Evolutionary conservation across 1,140 invertebrate genomes (phyloP).

Genomic region (Drosophila rufa): DNA sequence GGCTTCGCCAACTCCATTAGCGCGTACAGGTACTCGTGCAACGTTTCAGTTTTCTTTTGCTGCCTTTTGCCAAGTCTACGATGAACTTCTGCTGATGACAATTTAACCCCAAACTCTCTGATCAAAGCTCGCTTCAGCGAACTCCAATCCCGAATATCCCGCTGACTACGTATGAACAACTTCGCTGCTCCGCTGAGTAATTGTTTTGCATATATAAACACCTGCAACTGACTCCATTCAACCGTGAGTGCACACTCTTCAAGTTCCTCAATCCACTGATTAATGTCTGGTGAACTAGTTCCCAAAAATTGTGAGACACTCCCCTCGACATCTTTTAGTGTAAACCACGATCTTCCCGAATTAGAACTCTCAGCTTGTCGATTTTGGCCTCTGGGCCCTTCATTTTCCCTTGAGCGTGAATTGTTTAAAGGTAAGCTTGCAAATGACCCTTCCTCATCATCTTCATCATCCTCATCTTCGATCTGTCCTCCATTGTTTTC

Average conservation of each 20-base stretch:
- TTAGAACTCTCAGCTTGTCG: neutral
- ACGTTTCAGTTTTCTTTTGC: neutral
- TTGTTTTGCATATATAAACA: neutral
- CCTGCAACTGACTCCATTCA: neutral
- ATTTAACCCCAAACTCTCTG: no score
- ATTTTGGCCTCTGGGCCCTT: neutral
- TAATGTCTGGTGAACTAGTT: neutral
- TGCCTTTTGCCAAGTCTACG: neutral
- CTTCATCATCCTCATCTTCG: no score
- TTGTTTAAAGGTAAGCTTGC: no score
- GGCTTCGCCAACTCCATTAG: no score
- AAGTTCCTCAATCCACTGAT: neutral
- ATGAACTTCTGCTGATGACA: conserved; percentile 1
- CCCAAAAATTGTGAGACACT: neutral
- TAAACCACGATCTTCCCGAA: neutral
- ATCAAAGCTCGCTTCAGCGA: no score
- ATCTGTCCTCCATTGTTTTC: no score
- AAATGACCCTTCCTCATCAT: no score
- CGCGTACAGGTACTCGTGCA: no score
- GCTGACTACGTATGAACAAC: no score
- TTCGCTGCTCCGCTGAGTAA: no score
- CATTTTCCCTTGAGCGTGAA: no score
- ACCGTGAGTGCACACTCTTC: conserved; percentile 2
- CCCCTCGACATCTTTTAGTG: neutral
- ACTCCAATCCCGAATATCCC: no score